Conservation (phyloP, 2,113 vertebrate genomes). For the Caretta caretta region DNA sequence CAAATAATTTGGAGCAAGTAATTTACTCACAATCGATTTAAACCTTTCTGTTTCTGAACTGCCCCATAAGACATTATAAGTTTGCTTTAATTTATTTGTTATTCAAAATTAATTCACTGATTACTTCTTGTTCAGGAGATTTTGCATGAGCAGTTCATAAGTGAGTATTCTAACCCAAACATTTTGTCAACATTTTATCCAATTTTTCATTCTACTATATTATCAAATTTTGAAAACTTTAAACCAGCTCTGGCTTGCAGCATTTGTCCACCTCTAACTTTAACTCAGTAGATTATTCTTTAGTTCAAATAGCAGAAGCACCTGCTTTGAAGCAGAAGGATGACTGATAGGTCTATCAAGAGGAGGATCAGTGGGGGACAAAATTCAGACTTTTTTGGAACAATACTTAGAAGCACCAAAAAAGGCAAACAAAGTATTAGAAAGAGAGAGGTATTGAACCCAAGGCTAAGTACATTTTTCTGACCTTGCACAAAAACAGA, state of each 20-base stretch:
- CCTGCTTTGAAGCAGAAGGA: not conserved
- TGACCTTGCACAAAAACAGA: not conserved
- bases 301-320: not conserved
- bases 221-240: not conserved
- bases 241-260: rapidly evolving
- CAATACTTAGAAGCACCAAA: not conserved
- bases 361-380: not conserved
- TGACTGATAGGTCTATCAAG: not conserved
- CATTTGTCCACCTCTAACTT: rapidly evolving
- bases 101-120: not conserved
- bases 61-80: not conserved
- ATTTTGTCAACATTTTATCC: not conserved
- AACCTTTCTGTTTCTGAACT: not conserved
- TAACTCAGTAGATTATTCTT: not conserved
- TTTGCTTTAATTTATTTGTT: not conserved
- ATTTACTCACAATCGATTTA: not conserved
- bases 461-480: not conserved
- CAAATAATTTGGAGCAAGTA: not conserved
- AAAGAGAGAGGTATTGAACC: not conserved
- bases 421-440: not conserved
- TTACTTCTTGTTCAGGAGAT: not conserved
- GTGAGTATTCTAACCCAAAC: not conserved
- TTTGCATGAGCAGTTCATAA: not conserved
- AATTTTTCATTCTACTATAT: not conserved
- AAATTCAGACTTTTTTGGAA: not conserved